Percentiles rank a stretch among this genome's conserved stretches.
These are phyloP conservation scores for Anthonomus grandis DNA, from an alignment of 1,140 invertebrate species.

Conservation along the genomic window DNA sequence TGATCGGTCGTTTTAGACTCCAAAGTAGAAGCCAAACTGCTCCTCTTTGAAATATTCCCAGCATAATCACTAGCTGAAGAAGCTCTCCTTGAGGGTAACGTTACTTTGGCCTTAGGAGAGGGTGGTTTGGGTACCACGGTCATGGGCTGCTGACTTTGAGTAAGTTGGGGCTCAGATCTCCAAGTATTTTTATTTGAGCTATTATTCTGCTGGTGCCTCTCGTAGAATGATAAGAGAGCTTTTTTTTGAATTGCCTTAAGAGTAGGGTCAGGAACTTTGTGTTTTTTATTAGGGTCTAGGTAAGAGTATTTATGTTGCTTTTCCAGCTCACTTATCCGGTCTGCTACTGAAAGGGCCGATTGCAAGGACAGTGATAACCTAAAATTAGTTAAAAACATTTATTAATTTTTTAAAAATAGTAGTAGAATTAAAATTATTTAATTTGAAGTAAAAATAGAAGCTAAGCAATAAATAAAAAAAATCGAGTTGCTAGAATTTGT, in stretches of 20 bases:
- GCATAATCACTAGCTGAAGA: conserved; percentile 69
- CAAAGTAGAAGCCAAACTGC: conserved; percentile 39
- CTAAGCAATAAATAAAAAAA: too few species aligned
- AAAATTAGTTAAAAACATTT: conserved; percentile 27
- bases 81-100: conserved; percentile 57
- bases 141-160: conserved; percentile 39
- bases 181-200: conserved; percentile 50
- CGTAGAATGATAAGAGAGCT: conserved; percentile 80
- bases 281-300: conserved; percentile 73
- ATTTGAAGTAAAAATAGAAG: too few species aligned
- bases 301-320: conserved; percentile 65
- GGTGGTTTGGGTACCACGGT: conserved; percentile 49
- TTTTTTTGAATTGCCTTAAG: conserved; percentile 86
- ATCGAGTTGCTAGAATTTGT: too few species aligned
- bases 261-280: conserved; percentile 70
- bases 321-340: conserved; percentile 72
- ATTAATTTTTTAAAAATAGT: neutral
- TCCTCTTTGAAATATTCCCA: conserved; percentile 49
- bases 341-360: conserved; percentile 64
- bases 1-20: conserved; percentile 34
- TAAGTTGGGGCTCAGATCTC: conserved; percentile 61
- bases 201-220: conserved; percentile 57
- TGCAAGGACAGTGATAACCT: conserved; percentile 41
- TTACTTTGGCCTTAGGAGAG: conserved; percentile 55
- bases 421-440: neutral